Evolutionary conservation across 2,797 vertebrate genomes (phyloP).

Genomic region (Pseudotriccus pelzelni): DNA sequence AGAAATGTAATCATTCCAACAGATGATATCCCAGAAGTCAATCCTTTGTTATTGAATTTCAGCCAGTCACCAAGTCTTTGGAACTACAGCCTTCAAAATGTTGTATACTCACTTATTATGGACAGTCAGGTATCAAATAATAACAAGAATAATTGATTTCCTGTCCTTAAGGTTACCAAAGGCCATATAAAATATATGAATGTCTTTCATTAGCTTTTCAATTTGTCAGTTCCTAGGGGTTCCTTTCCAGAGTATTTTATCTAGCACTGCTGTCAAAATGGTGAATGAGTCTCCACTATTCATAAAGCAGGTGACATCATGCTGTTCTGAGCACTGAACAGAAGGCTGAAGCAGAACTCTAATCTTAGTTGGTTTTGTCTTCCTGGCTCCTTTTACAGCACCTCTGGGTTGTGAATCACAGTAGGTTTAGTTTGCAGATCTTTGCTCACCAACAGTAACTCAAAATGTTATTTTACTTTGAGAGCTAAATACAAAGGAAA

Average conservation of each 20-base stretch:
- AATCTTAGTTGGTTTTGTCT: not conserved
- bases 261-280: not conserved
- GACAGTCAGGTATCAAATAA: not conserved
- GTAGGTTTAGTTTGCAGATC: not conserved
- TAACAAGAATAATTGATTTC: conserved; percentile 9
- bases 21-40: not conserved
- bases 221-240: not conserved
- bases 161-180: not conserved
- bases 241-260: not conserved
- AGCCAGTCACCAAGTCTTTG: not conserved
- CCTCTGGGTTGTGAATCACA: not conserved
- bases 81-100: not conserved
- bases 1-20: not conserved
- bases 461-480: not conserved
- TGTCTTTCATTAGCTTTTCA: not conserved
- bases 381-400: not conserved
- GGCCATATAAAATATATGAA: not conserved
- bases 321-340: not conserved
- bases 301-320: not conserved
- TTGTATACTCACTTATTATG: not conserved
- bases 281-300: not conserved
- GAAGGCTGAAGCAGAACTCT: not conserved
- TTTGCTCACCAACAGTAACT: not conserved
- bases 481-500: not conserved
- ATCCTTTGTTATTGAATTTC: not conserved